Evolutionary conservation across 1,140 invertebrate species (phyloP), one percentile per base, ranked within the genome.

Genomic region (Sarcophaga bullata): DNA sequence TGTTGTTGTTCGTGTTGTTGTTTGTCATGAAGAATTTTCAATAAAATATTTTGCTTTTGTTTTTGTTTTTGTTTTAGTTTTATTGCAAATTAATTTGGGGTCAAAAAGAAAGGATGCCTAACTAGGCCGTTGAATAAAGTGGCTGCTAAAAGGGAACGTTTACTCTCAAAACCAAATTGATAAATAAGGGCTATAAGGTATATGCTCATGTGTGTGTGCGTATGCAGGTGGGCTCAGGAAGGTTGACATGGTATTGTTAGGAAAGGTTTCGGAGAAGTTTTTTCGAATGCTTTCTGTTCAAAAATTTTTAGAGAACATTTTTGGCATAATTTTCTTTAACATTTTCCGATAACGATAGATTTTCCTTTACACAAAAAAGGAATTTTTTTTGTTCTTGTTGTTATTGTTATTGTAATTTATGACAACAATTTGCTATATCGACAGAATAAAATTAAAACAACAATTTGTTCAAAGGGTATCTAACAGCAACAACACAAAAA

Each of bases 131-230:
- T 37, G 25, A 37, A 37, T 37, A 37, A 37, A 37, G 25, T 37
- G 54, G 15, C 54, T 13, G 13, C 9, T 15, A 58, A 37, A 37
- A 58, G 13, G 6, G 54, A 13, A 58, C 54, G 50, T 58, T 58
- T 58, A n/a, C n/a, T 68, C 17, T 17, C 9, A 68, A 68, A 19
- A 17, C 62, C n/a, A 68, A 68, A 17, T 68, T 68, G 62, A 68
- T 68, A 68, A 68, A 68, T 68, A 68, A 68, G 62, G 62, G 62
- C 62, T 68, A 68, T 68, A 68, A 58, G 7, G 54, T 68, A 68
- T 8, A 68, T 19, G 5, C n/a, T 19, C 19, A 25, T 9, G n/a
- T 25, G 62, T 17, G 7, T 68, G n/a, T 68, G 4, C 0, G n/a
- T 25, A 17, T 68, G 8, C 10, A 8, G 7, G 17, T 9, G 17